These are phyloP conservation scores for Pocillopora meandrina DNA, from an alignment of 92 coral and sea anemone species.

Conservation along the genomic window DNA sequence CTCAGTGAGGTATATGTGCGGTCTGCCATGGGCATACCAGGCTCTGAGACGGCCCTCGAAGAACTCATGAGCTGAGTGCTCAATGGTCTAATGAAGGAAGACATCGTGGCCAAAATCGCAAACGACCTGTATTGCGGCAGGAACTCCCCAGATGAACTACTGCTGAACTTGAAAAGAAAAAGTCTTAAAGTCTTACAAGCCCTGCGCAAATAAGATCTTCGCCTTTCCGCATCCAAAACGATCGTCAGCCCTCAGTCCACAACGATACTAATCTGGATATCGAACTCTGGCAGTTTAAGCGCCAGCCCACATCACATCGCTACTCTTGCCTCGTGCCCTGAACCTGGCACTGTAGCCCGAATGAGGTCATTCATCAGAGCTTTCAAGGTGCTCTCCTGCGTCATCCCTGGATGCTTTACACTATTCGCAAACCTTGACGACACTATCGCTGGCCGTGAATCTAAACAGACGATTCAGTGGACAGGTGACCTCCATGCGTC, in stretches of 20 bases:
- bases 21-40: slow-evolving; percentile 59
- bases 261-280: slow-evolving; percentile 43
- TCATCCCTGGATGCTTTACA: slow-evolving; percentile 45
- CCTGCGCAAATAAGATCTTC: slow-evolving; percentile 45
- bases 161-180: slow-evolving; percentile 45
- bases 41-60: slow-evolving; percentile 50
- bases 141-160: slow-evolving; percentile 30
- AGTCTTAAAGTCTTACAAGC: slow-evolving; percentile 37
- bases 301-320: slow-evolving; percentile 59
- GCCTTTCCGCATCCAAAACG: slow-evolving; percentile 50
- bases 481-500: slow-evolving; percentile 52
- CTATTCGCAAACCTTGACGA: slow-evolving; percentile 58
- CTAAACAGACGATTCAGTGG: slow-evolving; percentile 50
- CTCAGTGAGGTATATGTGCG: slow-evolving; percentile 18
- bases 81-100: slow-evolving; percentile 39
- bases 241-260: slow-evolving; percentile 50
- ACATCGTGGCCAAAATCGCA: slow-evolving; percentile 37
- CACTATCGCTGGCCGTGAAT: slow-evolving; percentile 53
- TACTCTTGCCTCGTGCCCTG: slow-evolving; percentile 47
- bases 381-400: slow-evolving; percentile 51
- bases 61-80: slow-evolving; percentile 57
- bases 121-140: slow-evolving; percentile 55
- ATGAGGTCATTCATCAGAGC: slow-evolving; percentile 57
- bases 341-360: slow-evolving; percentile 39
- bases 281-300: slow-evolving; percentile 32